phyloP scores from a whole-genome alignment of 2,113 vertebrate species.

The Sinocyclocheilus grahami region DNA sequence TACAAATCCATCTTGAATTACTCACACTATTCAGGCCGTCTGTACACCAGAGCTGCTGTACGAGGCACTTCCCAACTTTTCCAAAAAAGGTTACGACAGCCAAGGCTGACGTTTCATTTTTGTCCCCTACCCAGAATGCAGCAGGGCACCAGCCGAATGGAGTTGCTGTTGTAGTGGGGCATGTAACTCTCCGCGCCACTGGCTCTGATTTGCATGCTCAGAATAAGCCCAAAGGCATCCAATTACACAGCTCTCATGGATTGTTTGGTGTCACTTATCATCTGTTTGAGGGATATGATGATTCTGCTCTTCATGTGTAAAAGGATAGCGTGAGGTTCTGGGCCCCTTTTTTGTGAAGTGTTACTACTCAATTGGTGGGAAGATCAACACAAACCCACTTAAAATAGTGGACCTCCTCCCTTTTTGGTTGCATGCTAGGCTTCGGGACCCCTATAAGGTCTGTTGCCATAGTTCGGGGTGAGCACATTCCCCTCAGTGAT shows the following conservation, averaged over 20 bases:
- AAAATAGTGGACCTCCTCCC: conserved; percentile 34
- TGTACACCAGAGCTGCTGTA: conserved; percentile 38
- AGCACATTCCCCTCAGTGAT: conserved; percentile 6
- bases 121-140: conserved; percentile 66
- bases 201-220: conserved; percentile 65
- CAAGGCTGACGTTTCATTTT: conserved; percentile 61
- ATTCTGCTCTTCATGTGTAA: conserved; percentile 74
- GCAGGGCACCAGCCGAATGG: conserved; percentile 53
- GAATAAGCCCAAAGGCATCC: conserved; percentile 74
- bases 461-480: conserved; percentile 42
- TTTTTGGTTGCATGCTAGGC: conserved; percentile 21
- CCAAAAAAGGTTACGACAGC: conserved; percentile 73
- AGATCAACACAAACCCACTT: conserved; percentile 44
- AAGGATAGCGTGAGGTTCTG: conserved; percentile 65
- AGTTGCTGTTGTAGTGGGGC: conserved; percentile 57
- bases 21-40: conserved; percentile 26
- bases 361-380: conserved; percentile 63
- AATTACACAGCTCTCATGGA: conserved; percentile 77
- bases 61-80: conserved; percentile 48
- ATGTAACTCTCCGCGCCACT: conserved; percentile 53
- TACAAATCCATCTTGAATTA: conserved; percentile 42
- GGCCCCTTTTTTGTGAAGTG: conserved; percentile 55
- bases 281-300: conserved; percentile 67
- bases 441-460: conserved; percentile 25
- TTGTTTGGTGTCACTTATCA: conserved; percentile 74